These are phyloP conservation scores for Stenodema calcarata DNA, from an alignment of 2,888 invertebrate genomes.

Conservation along the genomic window DNA sequence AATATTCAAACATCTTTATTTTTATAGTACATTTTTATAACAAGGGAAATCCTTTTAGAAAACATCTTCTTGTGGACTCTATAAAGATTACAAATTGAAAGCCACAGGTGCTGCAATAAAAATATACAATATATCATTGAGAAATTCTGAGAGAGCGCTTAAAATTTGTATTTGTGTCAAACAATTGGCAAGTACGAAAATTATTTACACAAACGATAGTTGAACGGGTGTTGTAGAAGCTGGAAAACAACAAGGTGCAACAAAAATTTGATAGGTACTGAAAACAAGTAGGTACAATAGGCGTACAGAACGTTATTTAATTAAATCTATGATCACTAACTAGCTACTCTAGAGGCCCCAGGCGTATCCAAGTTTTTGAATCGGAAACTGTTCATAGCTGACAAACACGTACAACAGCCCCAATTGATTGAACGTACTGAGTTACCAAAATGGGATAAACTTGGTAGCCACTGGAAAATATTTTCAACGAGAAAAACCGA, in stretches of 20 bases:
- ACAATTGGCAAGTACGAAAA: neutral
- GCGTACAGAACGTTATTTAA: neutral
- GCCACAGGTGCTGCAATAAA: neutral
- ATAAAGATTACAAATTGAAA: constrained; percentile 1
- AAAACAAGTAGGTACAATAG: too few relatives aligned
- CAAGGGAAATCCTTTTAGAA: constrained; percentile 23
- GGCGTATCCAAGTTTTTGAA: neutral
- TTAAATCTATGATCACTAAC: neutral
- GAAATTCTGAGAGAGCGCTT: neutral
- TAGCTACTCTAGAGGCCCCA: neutral
- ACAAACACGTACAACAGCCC: too few relatives aligned
- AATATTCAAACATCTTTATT: constrained; percentile 32
- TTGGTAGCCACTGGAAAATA: too few relatives aligned
- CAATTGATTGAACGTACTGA: too few relatives aligned
- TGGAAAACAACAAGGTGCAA: neutral
- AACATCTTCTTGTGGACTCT: constrained; percentile 21
- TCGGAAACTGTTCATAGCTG: neutral
- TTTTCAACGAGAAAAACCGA: too few relatives aligned
- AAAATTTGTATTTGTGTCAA: neutral
- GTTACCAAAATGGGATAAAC: too few relatives aligned
- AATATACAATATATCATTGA: neutral
- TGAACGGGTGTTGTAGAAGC: neutral
- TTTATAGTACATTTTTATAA: constrained; percentile 19
- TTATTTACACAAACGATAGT: neutral
- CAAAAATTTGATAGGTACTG: neutral